Percentiles rank a stretch among this genome's conserved stretches.
Evolutionary conservation across 2,888 invertebrate genomes (phyloP).

Genomic region (Copidosoma aretas): DNA sequence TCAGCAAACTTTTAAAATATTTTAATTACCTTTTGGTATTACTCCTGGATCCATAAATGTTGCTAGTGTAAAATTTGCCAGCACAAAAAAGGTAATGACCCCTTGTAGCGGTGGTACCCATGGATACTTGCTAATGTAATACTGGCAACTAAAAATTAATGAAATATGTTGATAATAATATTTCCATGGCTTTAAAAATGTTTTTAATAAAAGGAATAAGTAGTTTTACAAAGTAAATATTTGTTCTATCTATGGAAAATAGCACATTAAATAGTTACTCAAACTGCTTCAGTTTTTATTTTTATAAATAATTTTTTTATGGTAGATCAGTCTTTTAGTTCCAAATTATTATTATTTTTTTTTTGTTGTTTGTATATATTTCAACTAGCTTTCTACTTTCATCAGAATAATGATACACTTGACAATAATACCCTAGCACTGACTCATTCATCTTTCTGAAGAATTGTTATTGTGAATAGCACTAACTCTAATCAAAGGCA

Average conservation of each 20-base stretch:
- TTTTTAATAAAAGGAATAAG: neutral
- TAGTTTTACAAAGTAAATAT: neutral
- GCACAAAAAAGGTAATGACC: constrained; percentile 93
- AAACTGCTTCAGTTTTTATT: neutral
- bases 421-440: constrained; percentile 26
- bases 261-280: neutral
- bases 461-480: constrained; percentile 22
- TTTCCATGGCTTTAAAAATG: neutral
- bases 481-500: constrained; percentile 24
- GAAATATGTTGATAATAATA: constrained; percentile 3
- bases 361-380: neutral
- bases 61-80: constrained; percentile 98
- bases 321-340: neutral
- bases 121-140: constrained; percentile 81
- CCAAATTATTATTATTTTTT: neutral
- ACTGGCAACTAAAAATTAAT: constrained; percentile 83
- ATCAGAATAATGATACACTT: constrained; percentile 29
- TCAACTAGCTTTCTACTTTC: constrained; percentile 13
- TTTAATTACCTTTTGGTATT: constrained; percentile 89
- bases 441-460: constrained; percentile 30
- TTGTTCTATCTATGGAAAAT: too few species aligned
- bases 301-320: neutral
- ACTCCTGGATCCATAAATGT: constrained; percentile 99
- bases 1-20: neutral
- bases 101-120: constrained; percentile 94